Conservation (phyloP, 2,888 invertebrate species). For the Tryphoninae sp. region DNA sequence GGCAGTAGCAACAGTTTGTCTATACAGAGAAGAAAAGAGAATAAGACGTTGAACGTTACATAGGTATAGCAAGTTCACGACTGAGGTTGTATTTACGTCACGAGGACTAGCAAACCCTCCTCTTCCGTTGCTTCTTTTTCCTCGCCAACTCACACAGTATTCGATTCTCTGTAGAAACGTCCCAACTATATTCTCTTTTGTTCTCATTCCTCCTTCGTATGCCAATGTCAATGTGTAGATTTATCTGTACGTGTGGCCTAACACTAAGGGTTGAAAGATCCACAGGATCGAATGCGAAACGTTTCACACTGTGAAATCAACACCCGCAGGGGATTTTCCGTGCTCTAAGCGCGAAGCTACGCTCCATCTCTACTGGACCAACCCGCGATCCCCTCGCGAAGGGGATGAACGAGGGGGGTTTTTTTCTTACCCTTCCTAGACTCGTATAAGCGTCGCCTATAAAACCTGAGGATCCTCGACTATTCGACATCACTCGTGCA, state of each 20-base stretch:
- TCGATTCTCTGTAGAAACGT: slow-evolving; percentile 3
- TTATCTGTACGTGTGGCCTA: not conserved
- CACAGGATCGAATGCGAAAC: not conserved
- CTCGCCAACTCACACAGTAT: slow-evolving; percentile 25
- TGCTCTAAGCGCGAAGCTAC: not conserved
- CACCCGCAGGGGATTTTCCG: not conserved
- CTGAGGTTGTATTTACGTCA: slow-evolving; percentile 46
- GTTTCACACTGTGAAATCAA: not conserved
- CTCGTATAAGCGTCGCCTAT: slow-evolving; percentile 59
- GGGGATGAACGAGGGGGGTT: not conserved
- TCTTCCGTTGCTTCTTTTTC: slow-evolving; percentile 12
- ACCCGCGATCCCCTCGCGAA: not conserved
- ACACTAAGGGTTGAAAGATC: not conserved
- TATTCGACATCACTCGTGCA: slow-evolving; percentile 64
- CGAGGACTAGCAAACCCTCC: slow-evolving; percentile 28
- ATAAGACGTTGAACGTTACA: not conserved
- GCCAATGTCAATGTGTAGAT: not conserved
- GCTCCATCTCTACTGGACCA: not conserved
- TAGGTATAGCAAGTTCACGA: not conserved
- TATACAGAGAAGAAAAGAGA: not conserved
- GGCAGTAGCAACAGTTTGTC: not conserved
- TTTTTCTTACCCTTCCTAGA: not conserved
- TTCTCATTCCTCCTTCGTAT: not conserved
- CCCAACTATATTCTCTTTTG: not conserved
- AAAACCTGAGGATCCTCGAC: slow-evolving; percentile 63